These are phyloP conservation scores for Pseudoatta argentina DNA, from an alignment of 1,140 invertebrate genomes.

Conservation along the genomic window DNA sequence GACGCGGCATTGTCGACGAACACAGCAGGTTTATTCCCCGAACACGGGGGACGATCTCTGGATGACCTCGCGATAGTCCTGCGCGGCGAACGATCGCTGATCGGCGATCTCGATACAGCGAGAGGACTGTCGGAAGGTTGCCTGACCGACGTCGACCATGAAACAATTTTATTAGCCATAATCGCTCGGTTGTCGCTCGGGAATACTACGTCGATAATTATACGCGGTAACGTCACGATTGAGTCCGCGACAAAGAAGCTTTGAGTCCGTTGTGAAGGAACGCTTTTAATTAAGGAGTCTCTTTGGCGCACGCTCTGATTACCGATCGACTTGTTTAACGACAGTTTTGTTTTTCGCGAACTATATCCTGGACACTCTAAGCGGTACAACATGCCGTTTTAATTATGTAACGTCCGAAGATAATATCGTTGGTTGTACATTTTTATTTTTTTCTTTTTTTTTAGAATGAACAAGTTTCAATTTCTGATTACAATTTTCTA, in stretches of 20 bases:
- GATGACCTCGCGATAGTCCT: slow-evolving; percentile 30
- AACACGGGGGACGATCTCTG: slow-evolving; percentile 34
- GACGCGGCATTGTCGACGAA: slow-evolving; percentile 33
- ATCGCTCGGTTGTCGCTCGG: slow-evolving; percentile 16
- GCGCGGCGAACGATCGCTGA: slow-evolving; percentile 11
- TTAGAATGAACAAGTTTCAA: not conserved
- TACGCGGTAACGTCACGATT: slow-evolving; percentile 16
- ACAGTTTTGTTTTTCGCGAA: slow-evolving; percentile 11
- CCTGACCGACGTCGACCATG: slow-evolving; percentile 17
- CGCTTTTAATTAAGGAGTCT: slow-evolving; percentile 7
- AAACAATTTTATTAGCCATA: slow-evolving; percentile 57
- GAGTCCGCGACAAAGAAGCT: not conserved
- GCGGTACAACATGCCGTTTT: not conserved
- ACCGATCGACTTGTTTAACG: slow-evolving; percentile 20
- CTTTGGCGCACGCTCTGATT: not conserved
- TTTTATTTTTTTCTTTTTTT: not conserved
- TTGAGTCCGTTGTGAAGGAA: not conserved
- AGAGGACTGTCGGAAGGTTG: not conserved
- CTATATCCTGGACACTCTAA: not conserved
- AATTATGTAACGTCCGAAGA: slow-evolving; percentile 16
- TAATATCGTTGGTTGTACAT: not conserved
- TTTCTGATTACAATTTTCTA: not conserved
- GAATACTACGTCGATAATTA: slow-evolving; percentile 24
- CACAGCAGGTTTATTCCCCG: slow-evolving; percentile 32
- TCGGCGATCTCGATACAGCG: slow-evolving; percentile 40